These are phyloP conservation scores for Hydrolagus affinis DNA, from an alignment of 2,113 vertebrate genomes.

Conservation along the genomic window DNA sequence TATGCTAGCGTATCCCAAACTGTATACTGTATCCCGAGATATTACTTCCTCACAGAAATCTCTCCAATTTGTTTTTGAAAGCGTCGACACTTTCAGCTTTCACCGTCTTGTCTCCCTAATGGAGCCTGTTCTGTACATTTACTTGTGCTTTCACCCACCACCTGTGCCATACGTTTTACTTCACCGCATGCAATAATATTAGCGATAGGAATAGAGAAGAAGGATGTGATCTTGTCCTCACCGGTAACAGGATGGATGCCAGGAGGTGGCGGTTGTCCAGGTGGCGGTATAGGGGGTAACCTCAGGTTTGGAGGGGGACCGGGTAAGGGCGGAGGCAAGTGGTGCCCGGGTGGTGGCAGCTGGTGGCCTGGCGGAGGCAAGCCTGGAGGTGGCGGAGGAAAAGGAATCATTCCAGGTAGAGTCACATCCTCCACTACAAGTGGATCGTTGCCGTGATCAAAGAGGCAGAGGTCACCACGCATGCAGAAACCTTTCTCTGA, in stretches of 20 bases:
- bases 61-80: too few relatives aligned
- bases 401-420: constrained; percentile 88
- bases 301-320: constrained; percentile 53
- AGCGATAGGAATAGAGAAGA: background rate
- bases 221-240: constrained; percentile 47
- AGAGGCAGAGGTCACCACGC: constrained; percentile 88
- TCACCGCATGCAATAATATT: background rate
- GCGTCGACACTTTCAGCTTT: too few relatives aligned
- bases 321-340: constrained; percentile 35
- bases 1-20: too few relatives aligned
- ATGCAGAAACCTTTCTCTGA: constrained; percentile 95
- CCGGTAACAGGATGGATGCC: constrained; percentile 79
- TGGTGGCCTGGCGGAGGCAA: constrained; percentile 61
- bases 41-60: too few relatives aligned
- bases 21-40: too few relatives aligned
- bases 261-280: constrained; percentile 72
- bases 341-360: constrained; percentile 40
- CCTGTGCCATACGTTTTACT: background rate
- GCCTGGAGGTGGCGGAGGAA: constrained; percentile 78
- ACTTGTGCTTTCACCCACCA: too few relatives aligned
- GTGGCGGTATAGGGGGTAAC: constrained; percentile 69
- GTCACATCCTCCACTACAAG: constrained; percentile 87
- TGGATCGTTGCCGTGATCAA: constrained; percentile 88
- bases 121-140: too few relatives aligned
- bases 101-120: too few relatives aligned